These are phyloP conservation scores for Philotrypesis tridentata DNA, from an alignment of 1,140 invertebrate genomes.

Conservation along the genomic window DNA sequence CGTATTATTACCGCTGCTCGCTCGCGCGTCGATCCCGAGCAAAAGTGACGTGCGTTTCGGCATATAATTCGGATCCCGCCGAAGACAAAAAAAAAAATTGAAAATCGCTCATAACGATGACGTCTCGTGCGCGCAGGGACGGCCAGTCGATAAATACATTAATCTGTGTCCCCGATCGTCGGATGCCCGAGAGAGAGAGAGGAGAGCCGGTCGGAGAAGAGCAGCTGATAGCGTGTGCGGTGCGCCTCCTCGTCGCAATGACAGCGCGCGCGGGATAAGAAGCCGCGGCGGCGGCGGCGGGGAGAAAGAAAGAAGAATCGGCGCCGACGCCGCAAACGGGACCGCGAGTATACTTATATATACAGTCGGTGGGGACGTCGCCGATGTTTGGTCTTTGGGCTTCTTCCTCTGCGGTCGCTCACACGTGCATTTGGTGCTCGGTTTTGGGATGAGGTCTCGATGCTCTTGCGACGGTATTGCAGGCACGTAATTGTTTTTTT, in stretches of 20 bases:
- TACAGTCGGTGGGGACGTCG: not conserved
- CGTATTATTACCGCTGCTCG: too few species aligned
- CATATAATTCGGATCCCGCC: slow-evolving; percentile 8
- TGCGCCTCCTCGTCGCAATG: slow-evolving; percentile 1
- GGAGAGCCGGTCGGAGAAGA: not conserved
- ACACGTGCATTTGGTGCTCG: too few species aligned
- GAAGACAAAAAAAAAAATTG: not conserved
- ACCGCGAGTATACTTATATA: too few species aligned
- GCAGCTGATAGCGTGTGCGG: not conserved
- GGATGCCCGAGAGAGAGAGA: not conserved
- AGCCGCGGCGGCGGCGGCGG: too few species aligned
- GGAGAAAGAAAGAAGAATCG: slow-evolving; percentile 4
- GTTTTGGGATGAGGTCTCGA: too few species aligned
- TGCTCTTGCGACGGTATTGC: too few species aligned
- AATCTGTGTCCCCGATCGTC: not conserved
- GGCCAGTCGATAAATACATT: slow-evolving; percentile 1
- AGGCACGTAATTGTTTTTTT: too few species aligned
- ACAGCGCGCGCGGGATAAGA: slow-evolving; percentile 8
- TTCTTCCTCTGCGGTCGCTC: not conserved
- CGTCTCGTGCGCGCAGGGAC: not conserved
- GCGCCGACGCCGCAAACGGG: not conserved
- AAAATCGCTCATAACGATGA: slow-evolving; percentile 19
- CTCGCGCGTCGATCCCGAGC: not conserved
- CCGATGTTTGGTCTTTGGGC: not conserved
- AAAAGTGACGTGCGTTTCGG: not conserved